phyloP scores from a whole-genome alignment of 1,140 invertebrate genomes.

The Apis dorsata region DNA sequence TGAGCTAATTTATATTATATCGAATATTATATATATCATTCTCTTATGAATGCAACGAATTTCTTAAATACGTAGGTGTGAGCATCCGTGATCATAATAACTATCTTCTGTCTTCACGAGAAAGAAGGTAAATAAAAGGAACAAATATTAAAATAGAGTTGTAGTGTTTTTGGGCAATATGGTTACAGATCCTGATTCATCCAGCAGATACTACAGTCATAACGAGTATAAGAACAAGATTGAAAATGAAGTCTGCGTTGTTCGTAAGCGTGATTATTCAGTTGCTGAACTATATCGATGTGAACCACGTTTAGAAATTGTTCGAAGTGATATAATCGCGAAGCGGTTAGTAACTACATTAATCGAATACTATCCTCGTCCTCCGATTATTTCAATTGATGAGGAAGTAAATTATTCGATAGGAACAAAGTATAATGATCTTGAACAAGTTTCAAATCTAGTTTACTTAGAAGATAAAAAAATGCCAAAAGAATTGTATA shows the following conservation, averaged over 20 bases:
- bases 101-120: conserved; percentile 33
- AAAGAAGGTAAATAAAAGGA: conserved; percentile 34
- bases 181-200: conserved; percentile 72
- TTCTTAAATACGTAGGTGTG: conserved; percentile 41
- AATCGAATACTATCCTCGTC: conserved; percentile 36
- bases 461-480: background rate
- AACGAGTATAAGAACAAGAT: conserved; percentile 18
- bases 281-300: conserved; percentile 36
- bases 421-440: background rate
- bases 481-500: background rate
- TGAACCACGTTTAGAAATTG: conserved; percentile 60
- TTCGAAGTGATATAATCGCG: conserved; percentile 60
- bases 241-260: background rate
- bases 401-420: background rate
- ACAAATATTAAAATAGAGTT: conserved; percentile 28
- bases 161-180: conserved; percentile 63
- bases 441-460: background rate
- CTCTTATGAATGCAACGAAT: background rate
- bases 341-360: conserved; percentile 64
- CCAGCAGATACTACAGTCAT: conserved; percentile 65
- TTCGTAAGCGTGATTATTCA: background rate
- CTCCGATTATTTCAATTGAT: background rate
- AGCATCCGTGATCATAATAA: conserved; percentile 61
- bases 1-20: no score
- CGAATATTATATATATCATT: background rate